Conservation (phyloP, 92 coral and sea anemone species). For the Desmophyllum pertusum region DNA sequence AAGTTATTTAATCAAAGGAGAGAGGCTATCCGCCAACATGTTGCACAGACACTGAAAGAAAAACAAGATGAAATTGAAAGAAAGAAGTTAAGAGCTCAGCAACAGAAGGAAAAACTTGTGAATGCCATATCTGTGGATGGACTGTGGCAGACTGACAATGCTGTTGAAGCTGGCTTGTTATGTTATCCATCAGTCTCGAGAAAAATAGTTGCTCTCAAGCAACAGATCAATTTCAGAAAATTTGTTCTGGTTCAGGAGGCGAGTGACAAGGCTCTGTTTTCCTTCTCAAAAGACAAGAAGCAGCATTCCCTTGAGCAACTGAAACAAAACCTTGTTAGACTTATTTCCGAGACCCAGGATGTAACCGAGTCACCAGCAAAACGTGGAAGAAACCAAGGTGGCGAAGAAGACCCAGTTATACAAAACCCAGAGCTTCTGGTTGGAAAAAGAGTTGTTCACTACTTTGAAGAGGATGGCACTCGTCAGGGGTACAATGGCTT, state of each 20-base stretch:
- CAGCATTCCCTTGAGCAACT: slow-evolving; percentile 38
- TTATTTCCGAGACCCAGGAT: slow-evolving; percentile 27
- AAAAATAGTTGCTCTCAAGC: slow-evolving; percentile 36
- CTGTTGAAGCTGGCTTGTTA: slow-evolving; percentile 25
- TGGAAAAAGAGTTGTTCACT: slow-evolving; percentile 52
- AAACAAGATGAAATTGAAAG: slow-evolving; percentile 26
- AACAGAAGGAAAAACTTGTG: slow-evolving; percentile 38
- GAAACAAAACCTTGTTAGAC: slow-evolving; percentile 22
- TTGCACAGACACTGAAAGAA: slow-evolving; percentile 25
- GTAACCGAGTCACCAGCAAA: slow-evolving; percentile 10
- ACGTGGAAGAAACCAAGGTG: slow-evolving; percentile 24
- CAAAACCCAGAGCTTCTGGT: slow-evolving; percentile 43
- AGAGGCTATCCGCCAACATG: slow-evolving; percentile 28
- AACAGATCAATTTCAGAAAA: slow-evolving; percentile 38
- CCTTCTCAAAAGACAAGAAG: slow-evolving; percentile 28
- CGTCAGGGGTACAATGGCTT: slow-evolving; percentile 26
- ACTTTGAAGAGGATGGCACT: slow-evolving; percentile 49
- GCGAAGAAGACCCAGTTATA: slow-evolving; percentile 41
- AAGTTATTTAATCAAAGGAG: slow-evolving; percentile 21
- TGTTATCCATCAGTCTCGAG: slow-evolving; percentile 25
- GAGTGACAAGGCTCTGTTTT: slow-evolving; percentile 23
- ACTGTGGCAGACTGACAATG: slow-evolving; percentile 38
- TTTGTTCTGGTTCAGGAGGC: slow-evolving; percentile 31
- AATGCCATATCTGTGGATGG: slow-evolving; percentile 38
- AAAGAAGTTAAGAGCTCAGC: slow-evolving; percentile 15